Percentiles rank a stretch among this genome's conserved stretches.
Conservation (phyloP, 2,888 invertebrate genomes). For the Drosophila melanocephala region DNA sequence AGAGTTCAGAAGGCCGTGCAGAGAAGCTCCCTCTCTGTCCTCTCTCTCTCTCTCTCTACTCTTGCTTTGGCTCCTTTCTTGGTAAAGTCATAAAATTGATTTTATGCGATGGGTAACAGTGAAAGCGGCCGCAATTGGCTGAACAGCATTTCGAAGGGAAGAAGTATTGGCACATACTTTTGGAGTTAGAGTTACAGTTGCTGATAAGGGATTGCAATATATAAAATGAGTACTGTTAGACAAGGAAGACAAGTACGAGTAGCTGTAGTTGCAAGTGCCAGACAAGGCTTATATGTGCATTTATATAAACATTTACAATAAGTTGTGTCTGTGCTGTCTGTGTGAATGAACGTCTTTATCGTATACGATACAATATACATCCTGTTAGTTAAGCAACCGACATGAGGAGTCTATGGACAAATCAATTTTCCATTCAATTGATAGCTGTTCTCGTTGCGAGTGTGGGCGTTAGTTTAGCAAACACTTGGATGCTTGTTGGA, state of each 20-base stretch:
- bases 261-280: background rate
- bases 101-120: constrained; percentile 66
- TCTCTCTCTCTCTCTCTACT: constrained; percentile 8
- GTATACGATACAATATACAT: background rate
- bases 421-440: background rate
- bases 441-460: background rate
- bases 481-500: constrained; percentile 13
- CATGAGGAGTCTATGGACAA: background rate
- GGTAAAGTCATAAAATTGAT: constrained; percentile 78
- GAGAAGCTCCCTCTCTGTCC: constrained; percentile 17
- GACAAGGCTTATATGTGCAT: background rate
- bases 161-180: constrained; percentile 2
- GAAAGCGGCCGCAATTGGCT: constrained; percentile 57
- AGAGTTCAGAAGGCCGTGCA: constrained; percentile 69
- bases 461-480: constrained; percentile 31
- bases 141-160: constrained; percentile 1
- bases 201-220: background rate
- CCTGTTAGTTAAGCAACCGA: background rate
- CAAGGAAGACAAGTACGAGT: background rate
- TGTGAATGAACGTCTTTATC: background rate
- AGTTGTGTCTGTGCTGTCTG: background rate
- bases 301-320: background rate
- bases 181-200: constrained; percentile 22
- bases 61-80: constrained; percentile 30
- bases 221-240: background rate